phyloP scores from a whole-genome alignment of 2,888 invertebrate genomes.

The Chelonus formosanus region DNA sequence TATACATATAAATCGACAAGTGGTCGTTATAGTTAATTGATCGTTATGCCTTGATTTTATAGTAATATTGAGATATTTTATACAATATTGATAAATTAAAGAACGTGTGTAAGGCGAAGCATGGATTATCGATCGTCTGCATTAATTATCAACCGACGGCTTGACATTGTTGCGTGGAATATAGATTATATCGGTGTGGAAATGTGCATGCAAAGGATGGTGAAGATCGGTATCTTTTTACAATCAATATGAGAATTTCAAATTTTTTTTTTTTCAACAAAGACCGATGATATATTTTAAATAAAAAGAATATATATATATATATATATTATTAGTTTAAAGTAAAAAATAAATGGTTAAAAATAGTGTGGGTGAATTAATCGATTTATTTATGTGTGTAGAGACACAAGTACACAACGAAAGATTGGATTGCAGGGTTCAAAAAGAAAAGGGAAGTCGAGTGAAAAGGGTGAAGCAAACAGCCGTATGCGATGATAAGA shows the following conservation, averaged over 20 bases:
- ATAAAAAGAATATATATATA: too few relatives aligned
- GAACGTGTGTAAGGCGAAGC: constrained; percentile 2
- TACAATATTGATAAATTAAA: constrained; percentile 33
- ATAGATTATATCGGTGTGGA: constrained; percentile 13
- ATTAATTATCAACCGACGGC: constrained; percentile 30
- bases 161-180: constrained; percentile 8
- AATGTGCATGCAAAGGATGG: constrained; percentile 16
- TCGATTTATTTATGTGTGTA: too few relatives aligned
- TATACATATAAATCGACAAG: background rate
- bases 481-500: constrained; percentile 52
- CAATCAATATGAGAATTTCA: constrained; percentile 1
- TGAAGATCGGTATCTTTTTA: constrained; percentile 12
- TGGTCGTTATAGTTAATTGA: constrained; percentile 44
- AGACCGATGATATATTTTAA: too few relatives aligned
- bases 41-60: constrained; percentile 48
- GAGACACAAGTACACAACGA: constrained; percentile 14
- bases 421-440: constrained; percentile 17
- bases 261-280: too few relatives aligned
- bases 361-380: too few relatives aligned
- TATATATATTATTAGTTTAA: too few relatives aligned
- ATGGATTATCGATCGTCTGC: constrained; percentile 34
- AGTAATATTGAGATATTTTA: constrained; percentile 45
- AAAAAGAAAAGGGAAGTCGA: constrained; percentile 21
- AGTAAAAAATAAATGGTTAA: too few relatives aligned
- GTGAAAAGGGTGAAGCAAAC: constrained; percentile 47